These are phyloP conservation scores for Catharus bicknelli DNA, from an alignment of 2,113 vertebrate species.

Conservation along the genomic window DNA sequence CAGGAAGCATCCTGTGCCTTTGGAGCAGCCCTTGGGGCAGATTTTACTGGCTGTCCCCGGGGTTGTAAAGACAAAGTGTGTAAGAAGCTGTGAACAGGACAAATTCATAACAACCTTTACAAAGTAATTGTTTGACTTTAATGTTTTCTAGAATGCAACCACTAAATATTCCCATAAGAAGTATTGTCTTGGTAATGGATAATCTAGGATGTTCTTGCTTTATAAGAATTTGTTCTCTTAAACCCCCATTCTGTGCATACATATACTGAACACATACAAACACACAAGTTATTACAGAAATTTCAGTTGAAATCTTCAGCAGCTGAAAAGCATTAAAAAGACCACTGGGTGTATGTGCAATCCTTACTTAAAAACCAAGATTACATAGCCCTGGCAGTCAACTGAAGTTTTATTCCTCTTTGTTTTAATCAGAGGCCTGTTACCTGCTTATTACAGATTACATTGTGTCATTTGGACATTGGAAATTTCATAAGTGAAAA, in stretches of 20 bases:
- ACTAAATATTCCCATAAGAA: not conserved
- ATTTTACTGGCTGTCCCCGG: not conserved
- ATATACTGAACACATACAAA: not conserved
- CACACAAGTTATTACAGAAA: not conserved
- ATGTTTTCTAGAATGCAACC: not conserved
- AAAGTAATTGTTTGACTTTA: not conserved
- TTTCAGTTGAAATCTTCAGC: not conserved
- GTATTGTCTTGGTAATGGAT: not conserved
- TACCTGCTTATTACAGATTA: not conserved
- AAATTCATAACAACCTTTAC: not conserved
- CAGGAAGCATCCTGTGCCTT: not conserved
- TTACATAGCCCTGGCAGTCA: not conserved
- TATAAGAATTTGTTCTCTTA: not conserved
- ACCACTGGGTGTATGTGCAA: not conserved
- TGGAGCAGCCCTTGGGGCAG: not conserved
- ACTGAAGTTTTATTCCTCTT: not conserved
- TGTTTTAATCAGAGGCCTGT: not conserved
- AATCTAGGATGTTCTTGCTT: not conserved
- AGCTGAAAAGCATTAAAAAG: not conserved
- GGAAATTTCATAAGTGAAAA: not conserved
- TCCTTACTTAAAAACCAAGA: not conserved
- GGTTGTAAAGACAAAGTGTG: not conserved
- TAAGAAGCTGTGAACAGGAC: not conserved
- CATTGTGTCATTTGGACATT: not conserved
- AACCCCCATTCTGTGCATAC: not conserved